These are phyloP conservation scores for Orchesella flavescens DNA, from an alignment of 2,888 invertebrate genomes.

Conservation along the genomic window DNA sequence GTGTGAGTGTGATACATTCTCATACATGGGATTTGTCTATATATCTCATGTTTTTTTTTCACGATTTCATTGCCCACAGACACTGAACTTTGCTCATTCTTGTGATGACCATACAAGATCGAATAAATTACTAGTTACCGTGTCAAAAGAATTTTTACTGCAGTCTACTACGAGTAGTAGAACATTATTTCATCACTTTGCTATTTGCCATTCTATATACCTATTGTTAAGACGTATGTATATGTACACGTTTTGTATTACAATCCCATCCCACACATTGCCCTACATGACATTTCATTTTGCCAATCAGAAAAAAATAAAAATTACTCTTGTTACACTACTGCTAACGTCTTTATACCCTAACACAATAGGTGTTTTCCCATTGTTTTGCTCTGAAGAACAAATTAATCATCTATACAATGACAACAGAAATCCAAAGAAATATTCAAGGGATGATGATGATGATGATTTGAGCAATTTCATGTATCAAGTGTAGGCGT, in stretches of 20 bases:
- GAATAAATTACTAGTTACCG: slow-evolving; percentile 47
- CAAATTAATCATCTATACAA: neutral
- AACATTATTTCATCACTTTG: neutral
- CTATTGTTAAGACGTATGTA: too few relatives aligned
- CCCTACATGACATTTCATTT: slow-evolving; percentile 48
- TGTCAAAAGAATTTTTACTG: slow-evolving; percentile 27
- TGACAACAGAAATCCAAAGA: neutral
- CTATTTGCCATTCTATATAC: too few relatives aligned
- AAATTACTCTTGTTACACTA: too few relatives aligned
- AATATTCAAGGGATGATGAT: neutral
- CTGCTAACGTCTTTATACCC: too few relatives aligned
- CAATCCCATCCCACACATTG: slow-evolving; percentile 42
- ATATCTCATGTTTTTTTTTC: neutral
- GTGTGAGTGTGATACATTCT: neutral
- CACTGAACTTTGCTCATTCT: slow-evolving; percentile 52
- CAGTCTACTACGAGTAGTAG: neutral
- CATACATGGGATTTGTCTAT: neutral
- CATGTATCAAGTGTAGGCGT: slow-evolving; percentile 19
- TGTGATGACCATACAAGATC: slow-evolving; percentile 33
- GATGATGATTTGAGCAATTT: slow-evolving; percentile 12
- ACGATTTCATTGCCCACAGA: slow-evolving; percentile 49
- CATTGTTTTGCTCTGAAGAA: neutral
- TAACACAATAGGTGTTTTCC: neutral
- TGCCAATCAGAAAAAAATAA: neutral
- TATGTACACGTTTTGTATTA: neutral